phyloP scores from a whole-genome alignment of 1,140 invertebrate genomes.

The Drosophila truncata region DNA sequence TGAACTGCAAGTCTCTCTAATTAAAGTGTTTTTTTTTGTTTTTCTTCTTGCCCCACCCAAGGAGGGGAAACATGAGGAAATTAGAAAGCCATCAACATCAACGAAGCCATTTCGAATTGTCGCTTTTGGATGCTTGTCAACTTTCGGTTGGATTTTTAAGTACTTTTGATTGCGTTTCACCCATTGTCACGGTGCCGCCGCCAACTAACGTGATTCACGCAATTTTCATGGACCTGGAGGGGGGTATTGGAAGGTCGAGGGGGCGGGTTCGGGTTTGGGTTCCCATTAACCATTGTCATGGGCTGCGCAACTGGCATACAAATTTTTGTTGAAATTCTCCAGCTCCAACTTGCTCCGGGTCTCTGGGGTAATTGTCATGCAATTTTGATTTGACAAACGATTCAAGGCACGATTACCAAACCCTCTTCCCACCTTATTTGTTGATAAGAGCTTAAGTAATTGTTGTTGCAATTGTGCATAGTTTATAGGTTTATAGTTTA shows the following conservation, averaged over 20 bases:
- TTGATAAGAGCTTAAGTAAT: constrained; percentile 47
- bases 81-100: constrained; percentile 60
- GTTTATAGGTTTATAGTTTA: constrained; percentile 29
- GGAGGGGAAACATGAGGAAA: constrained; percentile 31
- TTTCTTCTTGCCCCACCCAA: constrained; percentile 2
- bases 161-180: constrained; percentile 53
- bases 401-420: constrained; percentile 43
- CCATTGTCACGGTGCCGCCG: constrained; percentile 32
- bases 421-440: background rate
- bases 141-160: constrained; percentile 39
- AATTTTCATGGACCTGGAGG: constrained; percentile 18
- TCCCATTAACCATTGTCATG: constrained; percentile 53
- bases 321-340: constrained; percentile 50
- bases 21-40: constrained; percentile 39
- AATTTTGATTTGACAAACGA: no score
- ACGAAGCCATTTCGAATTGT: constrained; percentile 38
- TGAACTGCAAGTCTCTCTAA: constrained; percentile 40
- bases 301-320: constrained; percentile 56
- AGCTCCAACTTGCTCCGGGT: constrained; percentile 28
- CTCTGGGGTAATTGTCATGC: constrained; percentile 58
- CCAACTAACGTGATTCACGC: constrained; percentile 60
- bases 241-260: background rate
- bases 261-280: constrained; percentile 13
- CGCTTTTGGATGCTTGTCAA: constrained; percentile 23
- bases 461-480: constrained; percentile 21